These are phyloP conservation scores for Polydrusus cervinus DNA, from an alignment of 2,888 invertebrate genomes.

Conservation along the genomic window DNA sequence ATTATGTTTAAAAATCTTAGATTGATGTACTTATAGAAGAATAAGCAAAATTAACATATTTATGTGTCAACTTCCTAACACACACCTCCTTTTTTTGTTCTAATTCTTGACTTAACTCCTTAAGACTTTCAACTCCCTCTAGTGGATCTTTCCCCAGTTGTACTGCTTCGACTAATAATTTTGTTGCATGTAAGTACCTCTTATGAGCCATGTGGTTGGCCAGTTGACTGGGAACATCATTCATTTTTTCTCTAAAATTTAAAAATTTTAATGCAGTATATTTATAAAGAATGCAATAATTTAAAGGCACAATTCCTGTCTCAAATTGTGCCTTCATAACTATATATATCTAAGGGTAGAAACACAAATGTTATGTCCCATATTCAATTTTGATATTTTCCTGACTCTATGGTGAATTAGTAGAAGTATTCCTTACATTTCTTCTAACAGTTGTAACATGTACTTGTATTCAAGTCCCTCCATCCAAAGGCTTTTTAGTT, in stretches of 20 bases:
- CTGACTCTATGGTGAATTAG: too few species aligned
- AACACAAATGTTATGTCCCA: background rate
- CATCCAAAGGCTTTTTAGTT: conserved; percentile 93
- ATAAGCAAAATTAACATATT: too few species aligned
- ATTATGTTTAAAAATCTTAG: conserved; percentile 1
- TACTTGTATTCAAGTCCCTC: conserved; percentile 98
- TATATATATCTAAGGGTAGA: too few species aligned
- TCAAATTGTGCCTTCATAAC: too few species aligned
- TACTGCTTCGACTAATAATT: conserved; percentile 82
- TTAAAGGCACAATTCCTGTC: too few species aligned
- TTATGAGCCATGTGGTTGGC: conserved; percentile 80
- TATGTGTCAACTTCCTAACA: too few species aligned
- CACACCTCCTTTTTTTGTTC: conserved; percentile 76
- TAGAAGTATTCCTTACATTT: conserved; percentile 79
- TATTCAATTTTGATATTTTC: too few species aligned
- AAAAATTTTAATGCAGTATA: too few species aligned
- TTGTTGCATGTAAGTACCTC: conserved; percentile 90
- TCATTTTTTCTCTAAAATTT: conserved; percentile 79
- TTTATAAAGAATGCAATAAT: too few species aligned
- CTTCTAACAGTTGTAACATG: conserved; percentile 89
- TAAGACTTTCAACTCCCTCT: conserved; percentile 87
- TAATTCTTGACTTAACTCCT: conserved; percentile 85
- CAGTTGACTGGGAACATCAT: conserved; percentile 82
- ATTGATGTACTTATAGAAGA: too few species aligned
- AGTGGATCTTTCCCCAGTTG: conserved; percentile 81